Base-by-base conservation (phyloP, 1,140 invertebrate genomes). In the Aphaenogaster rudis region DNA sequence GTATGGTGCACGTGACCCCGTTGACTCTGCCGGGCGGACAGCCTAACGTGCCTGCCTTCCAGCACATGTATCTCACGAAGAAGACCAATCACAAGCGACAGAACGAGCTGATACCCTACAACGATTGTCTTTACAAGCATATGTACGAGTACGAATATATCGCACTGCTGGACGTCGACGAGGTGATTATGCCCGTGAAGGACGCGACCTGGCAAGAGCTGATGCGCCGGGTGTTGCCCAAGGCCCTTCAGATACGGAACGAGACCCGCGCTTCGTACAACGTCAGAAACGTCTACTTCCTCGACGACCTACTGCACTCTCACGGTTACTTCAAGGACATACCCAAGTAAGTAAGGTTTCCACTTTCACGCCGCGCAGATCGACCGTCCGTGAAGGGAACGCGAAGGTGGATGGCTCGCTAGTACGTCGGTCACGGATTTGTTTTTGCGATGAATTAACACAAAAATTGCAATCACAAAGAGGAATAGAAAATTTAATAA, bases 101-200 rank as follows among this genome's bases (percentile, higher is more conserved):
- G 93, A 99, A 99, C 94, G 99, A 99, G 94, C 96, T 99, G 54
- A 99, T 99, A 90, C 98, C 99, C 0, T 99, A 99, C 96, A 99
- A 99, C 94, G 99, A 99, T 93, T 99, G 99, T 93, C 96, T 99
- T 6, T 99, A 99, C 95, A 97, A 98, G 91, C 98, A 99, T 93
- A 96, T 99, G 95, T 99, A 99, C 93, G 96, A 97, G 59, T 99
- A 99, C 94, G 97, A 98, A 74, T 99, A 98, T 95, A 97, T 99
- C 50, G 98, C 98, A 0, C 95, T 99, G 15, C 95, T 99, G 36
- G 99, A 99, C 92, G 98, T 98, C 59, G 99, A 99, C 94, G 99
- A 99, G 94, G 97, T 99, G 57, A 99, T 99, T 87, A 98, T 99
- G 97, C 99, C 99, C 1, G 96, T 99, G 28, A 96, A 97, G 87